Conservation (phyloP, 35 echinoderm and acorn worm genomes). For the Holothuria glaberrima region DNA sequence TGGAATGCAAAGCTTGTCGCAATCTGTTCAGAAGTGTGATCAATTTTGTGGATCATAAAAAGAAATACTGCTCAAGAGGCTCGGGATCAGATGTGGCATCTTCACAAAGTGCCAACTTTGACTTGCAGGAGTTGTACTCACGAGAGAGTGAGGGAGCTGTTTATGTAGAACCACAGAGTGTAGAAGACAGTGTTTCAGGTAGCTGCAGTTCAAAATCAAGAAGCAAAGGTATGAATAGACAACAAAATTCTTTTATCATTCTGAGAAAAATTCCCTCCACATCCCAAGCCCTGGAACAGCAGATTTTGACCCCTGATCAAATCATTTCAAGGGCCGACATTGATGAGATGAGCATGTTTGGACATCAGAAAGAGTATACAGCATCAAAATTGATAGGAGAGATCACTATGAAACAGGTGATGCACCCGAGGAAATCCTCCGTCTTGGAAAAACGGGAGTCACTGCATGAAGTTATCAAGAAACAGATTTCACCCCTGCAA, state of each 20-base stretch:
- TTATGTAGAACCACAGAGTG: slow-evolving; percentile 61
- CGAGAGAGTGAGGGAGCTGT: slow-evolving; percentile 71
- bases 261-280: slow-evolving; percentile 76
- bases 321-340: slow-evolving; percentile 81
- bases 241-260: slow-evolving; percentile 58
- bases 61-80: slow-evolving; percentile 74
- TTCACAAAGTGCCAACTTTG: slow-evolving; percentile 45
- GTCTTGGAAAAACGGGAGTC: slow-evolving; percentile 74
- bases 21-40: slow-evolving; percentile 86
- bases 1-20: slow-evolving; percentile 85
- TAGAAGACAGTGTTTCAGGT: slow-evolving; percentile 8
- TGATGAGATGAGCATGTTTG: slow-evolving; percentile 82
- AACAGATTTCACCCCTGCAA: slow-evolving; percentile 29
- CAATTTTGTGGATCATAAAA: slow-evolving; percentile 97
- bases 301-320: slow-evolving; percentile 77
- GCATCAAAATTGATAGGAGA: slow-evolving; percentile 86
- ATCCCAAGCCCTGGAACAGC: slow-evolving; percentile 84
- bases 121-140: slow-evolving; percentile 65
- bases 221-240: slow-evolving; percentile 12
- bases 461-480: slow-evolving; percentile 77
- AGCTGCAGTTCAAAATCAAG: slow-evolving; percentile 9
- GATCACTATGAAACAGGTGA: slow-evolving; percentile 88
- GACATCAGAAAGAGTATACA: slow-evolving; percentile 69
- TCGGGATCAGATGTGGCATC: slow-evolving; percentile 36
- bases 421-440: slow-evolving; percentile 43